Evolutionary conservation across 2,888 invertebrate species (phyloP), one percentile per base, ranked within the genome.

Genomic region (Agriotes lineatus): DNA sequence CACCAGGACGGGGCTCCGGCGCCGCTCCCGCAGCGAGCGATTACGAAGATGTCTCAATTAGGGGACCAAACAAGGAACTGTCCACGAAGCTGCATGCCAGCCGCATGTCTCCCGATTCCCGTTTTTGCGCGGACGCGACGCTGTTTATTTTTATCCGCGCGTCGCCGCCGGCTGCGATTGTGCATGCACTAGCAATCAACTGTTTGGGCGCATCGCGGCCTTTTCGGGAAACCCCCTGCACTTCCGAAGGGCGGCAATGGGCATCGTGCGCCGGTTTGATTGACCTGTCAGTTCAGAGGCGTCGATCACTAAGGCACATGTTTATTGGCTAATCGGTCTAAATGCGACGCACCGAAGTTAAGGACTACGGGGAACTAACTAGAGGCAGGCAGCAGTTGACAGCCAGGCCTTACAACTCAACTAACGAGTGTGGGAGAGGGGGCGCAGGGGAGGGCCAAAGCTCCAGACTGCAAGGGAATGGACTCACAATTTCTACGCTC

Each of bases 341-440:
- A 73, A 75, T 72, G 72, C 74, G 58, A 75, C 76, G 70, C 74
- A 73, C 71, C 75, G 71, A 72, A 62, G 63, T 72, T 69, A 63
- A 70, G 59, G 71, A 72, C 73, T 72, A 79, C 78, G 78, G 74
- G 74, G 78, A 81, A 83, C 83, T 83, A 83, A 83, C 83, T 82
- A 83, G 81, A 79, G 80, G 80, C 80, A 79, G 79, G 79, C 77
- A 80, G 76, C 79, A 82, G 83, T 81, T 85, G 84, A 85, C 84
- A 84, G 84, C 80, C 83, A 78, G 81, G 80, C 80, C 82, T 85
- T 84, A 85, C 85, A 84, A 84, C 85, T 85, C 85, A 85, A 85
- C 85, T 85, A 85, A 81, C 82, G 77, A 80, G 79, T 80, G 76
- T 79, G 74, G 81, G 77, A 79, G 81, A 80, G 79, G 80, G 80